Evolutionary conservation across 2,797 vertebrate genomes (phyloP), one percentile per base, ranked within the genome.

Genomic region (Acanthurus leucopareius): DNA sequence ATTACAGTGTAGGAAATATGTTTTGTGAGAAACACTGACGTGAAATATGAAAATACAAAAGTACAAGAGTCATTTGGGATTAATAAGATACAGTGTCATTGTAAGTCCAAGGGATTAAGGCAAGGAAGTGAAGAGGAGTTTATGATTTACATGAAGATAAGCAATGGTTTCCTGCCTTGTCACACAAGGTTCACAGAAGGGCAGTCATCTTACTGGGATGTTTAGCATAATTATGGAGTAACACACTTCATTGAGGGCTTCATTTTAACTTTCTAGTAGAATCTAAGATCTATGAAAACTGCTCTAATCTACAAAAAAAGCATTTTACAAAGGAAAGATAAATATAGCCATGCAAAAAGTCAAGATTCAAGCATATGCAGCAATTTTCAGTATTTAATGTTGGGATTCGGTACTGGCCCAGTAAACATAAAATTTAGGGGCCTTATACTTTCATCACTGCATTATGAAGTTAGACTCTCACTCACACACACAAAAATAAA

Each of bases 1-100:
- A 87, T 80, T 49, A 86, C 70, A 78, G 79, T 91, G 86, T 80
- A 86, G 66, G 70, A 85, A 79, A 82, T 60, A 77, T 89, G 85
- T 89, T 88, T 71, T 57, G 73, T 89, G 86, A 84, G 76, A 83
- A 87, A 86, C 78, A 77, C 42, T 75, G 84, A 85, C 64, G 82
- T 88, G 83, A 89, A 87, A 81, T 87, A 88, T 86, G 84, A 82
- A 88, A 51, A 87, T 82, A 84, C 69, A 87, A 84, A 77, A 89
- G 83, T 77, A 87, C 68, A 53, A 82, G 71, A 88, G 86, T 84
- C 81, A 80, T 73, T 90, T 89, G 77, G 77, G 84, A 91, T 91
- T 87, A 74, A 86, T 74, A 77, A 85, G 69, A 71, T 78, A 78
- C 70, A 68, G 69, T 75, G 76, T 88, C 82, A 91, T 57, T 88